A percentile compares a stretch with the other conserved stretches of the same genome.
phyloP scores from a whole-genome alignment of 2,797 vertebrate species.

The Denticeps clupeoides region DNA sequence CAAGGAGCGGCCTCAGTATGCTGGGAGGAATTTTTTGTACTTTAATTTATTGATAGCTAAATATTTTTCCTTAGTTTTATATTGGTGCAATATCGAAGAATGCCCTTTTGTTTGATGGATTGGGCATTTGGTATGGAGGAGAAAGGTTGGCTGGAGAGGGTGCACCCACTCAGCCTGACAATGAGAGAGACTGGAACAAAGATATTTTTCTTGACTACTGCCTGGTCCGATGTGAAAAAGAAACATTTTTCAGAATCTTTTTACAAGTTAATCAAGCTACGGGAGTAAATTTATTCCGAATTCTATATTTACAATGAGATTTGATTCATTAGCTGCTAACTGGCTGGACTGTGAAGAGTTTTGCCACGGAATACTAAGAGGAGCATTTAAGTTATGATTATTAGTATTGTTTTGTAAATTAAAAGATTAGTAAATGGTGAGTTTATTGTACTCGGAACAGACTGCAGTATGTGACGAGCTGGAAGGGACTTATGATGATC shows the following conservation, averaged over 20 bases:
- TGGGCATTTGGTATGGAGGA: conserved; percentile 10
- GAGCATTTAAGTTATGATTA: conserved; percentile 30
- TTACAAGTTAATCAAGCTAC: conserved; percentile 46
- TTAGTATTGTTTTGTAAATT: conserved; percentile 14
- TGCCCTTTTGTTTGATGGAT: conserved; percentile 12
- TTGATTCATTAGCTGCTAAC: conserved; percentile 75
- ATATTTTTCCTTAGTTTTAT: conserved; percentile 14
- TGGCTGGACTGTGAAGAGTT: conserved; percentile 48
- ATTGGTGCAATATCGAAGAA: conserved; percentile 37
- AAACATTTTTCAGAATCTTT: conserved; percentile 34
- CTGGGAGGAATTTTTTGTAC: conserved; percentile 25
- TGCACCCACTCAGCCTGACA: conserved; percentile 20
- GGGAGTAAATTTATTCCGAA: conserved; percentile 20
- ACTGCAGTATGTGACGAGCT: conserved; percentile 21
- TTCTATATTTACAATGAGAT: conserved; percentile 45
- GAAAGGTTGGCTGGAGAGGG: not conserved
- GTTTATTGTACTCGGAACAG: too few relatives aligned
- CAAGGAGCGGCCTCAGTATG: conserved; percentile 13
- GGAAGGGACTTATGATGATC: conserved; percentile 8
- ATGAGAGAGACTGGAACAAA: conserved; percentile 23
- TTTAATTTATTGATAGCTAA: not conserved
- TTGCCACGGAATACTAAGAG: conserved; percentile 23
- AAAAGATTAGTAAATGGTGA: not conserved
- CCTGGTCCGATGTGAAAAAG: conserved; percentile 54
- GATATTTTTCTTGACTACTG: conserved; percentile 37